Base-by-base conservation (phyloP, 2,888 invertebrate genomes). In the Ypsolopha sequella region DNA sequence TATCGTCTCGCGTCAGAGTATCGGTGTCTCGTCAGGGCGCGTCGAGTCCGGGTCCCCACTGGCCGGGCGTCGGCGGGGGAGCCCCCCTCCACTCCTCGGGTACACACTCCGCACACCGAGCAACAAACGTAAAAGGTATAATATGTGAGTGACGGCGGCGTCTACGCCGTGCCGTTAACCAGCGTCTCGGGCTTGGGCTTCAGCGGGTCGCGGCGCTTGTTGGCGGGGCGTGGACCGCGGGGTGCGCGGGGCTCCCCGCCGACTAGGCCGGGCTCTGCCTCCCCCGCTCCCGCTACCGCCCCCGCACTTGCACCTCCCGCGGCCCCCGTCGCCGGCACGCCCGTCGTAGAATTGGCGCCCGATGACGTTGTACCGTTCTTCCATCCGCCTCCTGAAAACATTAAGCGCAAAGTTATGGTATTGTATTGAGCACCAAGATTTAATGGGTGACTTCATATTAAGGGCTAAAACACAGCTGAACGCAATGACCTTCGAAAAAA, bases 101-200 rank as follows among this genome's bases (percentile, higher is more conserved):
- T 24, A 24, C 24, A 24, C 24, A 24, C 24, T 24, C 24, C 24
- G 24, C 24, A 24, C 48, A 34, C 51, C 10, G 51, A 39, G 51
- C 34, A 33, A 46, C 41, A 41, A 46, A 36, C 35, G 46, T 47
- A 34, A 52, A 45, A 36, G 51, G 50, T 14, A 24, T 11, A 43
- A 38, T 48, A 51, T 49, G 49, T 48, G 41, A 24, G 45, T 6
- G 41, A 38, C 41, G 53, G 54, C 53, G 24, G 24, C 24, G 24
- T 24, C 73, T 87, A 89, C 75, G 88, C 86, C 60, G 91, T 89
- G 81, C 91, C 91, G 78, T 91, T 91, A 61, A 91, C 88, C 76
- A 91, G 85, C 70, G 90, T 81, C 78, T 90, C 90, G 60, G 64
- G 56, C 71, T 90, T 89, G 61, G 88, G 80, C 79, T 89, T 89